Evolutionary conservation across 1,140 invertebrate species (phyloP).

Genomic region (Mylabris phalerata): DNA sequence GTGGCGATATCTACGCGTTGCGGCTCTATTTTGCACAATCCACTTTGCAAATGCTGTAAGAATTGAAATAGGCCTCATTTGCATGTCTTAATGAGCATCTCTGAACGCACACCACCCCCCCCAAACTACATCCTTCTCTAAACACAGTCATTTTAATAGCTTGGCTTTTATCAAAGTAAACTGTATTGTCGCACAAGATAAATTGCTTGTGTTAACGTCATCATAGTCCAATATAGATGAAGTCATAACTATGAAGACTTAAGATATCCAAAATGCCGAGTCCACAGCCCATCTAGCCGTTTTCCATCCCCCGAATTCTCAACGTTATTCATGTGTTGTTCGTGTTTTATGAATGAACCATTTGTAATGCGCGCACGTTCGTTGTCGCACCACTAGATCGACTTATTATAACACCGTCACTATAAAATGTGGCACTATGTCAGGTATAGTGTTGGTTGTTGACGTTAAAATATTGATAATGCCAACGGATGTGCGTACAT

Average conservation of each 20-base stretch:
- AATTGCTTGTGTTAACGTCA: conserved; percentile 14
- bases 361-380: conserved; percentile 41
- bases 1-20: conserved; percentile 12
- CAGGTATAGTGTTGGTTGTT: conserved; percentile 17
- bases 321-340: conserved; percentile 43
- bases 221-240: conserved; percentile 2
- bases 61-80: conserved; percentile 38
- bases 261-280: too few species aligned
- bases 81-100: conserved; percentile 39
- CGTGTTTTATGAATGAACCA: conserved; percentile 43
- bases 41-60: conserved; percentile 32
- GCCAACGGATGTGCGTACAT: neutral
- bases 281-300: too few species aligned
- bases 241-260: too few species aligned
- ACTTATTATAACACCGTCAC: conserved; percentile 27
- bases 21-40: conserved; percentile 21
- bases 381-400: conserved; percentile 35
- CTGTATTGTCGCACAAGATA: conserved; percentile 26
- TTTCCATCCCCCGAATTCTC: too few species aligned
- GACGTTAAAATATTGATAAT: neutral
- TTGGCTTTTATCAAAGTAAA: conserved; percentile 28
- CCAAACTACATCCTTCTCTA: conserved; percentile 20
- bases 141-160: conserved; percentile 29
- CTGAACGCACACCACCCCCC: conserved; percentile 23
- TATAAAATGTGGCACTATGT: conserved; percentile 24